Evolutionary conservation across 1,140 invertebrate genomes (phyloP).

Genomic region (Lanistes nyassanus): DNA sequence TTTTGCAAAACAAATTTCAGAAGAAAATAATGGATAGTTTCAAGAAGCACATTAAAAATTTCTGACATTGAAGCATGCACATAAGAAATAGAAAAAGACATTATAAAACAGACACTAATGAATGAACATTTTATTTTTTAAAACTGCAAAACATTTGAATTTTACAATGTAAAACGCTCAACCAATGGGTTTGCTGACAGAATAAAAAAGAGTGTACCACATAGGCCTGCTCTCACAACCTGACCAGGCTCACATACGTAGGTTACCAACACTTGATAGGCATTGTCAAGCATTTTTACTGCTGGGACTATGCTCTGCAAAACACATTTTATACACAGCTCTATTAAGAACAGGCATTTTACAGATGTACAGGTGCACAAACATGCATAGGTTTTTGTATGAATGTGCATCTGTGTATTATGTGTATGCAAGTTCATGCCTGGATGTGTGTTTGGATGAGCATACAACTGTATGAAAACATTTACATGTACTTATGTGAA

Average conservation of each 20-base stretch:
- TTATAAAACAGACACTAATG: not conserved
- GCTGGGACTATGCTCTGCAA: slow-evolving; percentile 36
- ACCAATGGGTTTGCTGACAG: too few species aligned
- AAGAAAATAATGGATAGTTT: not conserved
- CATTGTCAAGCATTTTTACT: slow-evolving; percentile 25
- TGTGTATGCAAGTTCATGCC: too few species aligned
- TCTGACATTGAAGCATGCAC: not conserved
- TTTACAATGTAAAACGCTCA: not conserved
- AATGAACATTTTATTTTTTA: not conserved
- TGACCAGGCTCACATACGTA: slow-evolving; percentile 37
- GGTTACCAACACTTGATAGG: slow-evolving; percentile 22
- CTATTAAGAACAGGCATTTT: too few species aligned
- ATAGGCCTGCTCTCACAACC: slow-evolving; percentile 36
- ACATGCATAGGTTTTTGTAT: too few species aligned
- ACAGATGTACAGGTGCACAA: too few species aligned
- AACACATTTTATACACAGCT: too few species aligned
- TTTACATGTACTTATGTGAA: too few species aligned
- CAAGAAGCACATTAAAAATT: not conserved
- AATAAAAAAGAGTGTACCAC: too few species aligned
- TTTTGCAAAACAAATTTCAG: too few species aligned
- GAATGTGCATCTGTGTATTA: too few species aligned
- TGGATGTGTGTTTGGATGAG: too few species aligned
- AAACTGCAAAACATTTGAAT: not conserved
- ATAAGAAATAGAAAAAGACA: not conserved
- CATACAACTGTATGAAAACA: too few species aligned